These are phyloP conservation scores for Hofmannophila pseudospretella DNA, from an alignment of 2,888 invertebrate species.

Conservation along the genomic window DNA sequence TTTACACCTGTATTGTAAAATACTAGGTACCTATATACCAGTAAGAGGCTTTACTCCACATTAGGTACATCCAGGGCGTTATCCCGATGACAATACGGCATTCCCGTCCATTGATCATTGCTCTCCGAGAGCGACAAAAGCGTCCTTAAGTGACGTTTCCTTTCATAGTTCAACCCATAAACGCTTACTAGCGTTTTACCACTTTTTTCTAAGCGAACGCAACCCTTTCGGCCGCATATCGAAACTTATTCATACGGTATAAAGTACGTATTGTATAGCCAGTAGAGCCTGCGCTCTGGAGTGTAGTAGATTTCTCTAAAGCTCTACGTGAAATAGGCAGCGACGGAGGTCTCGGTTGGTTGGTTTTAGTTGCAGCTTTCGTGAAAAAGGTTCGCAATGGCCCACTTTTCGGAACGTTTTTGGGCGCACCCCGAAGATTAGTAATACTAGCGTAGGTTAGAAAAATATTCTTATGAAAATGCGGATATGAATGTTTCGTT, in stretches of 20 bases:
- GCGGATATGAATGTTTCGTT: conserved; percentile 38
- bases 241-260: conserved; percentile 58
- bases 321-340: not conserved
- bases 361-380: conserved; percentile 28
- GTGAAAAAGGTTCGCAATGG: conserved; percentile 48
- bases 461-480: conserved; percentile 48
- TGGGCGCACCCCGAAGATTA: conserved; percentile 49
- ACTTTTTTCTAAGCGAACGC: conserved; percentile 45
- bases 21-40: no score
- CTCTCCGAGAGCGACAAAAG: conserved; percentile 44
- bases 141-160: conserved; percentile 35
- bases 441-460: conserved; percentile 41
- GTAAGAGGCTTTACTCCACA: conserved; percentile 8
- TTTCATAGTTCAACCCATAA: conserved; percentile 49
- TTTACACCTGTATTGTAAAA: no score
- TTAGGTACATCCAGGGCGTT: not conserved
- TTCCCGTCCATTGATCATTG: conserved; percentile 25
- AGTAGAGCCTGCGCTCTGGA: conserved; percentile 24
- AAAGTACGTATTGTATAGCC: conserved; percentile 42
- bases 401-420: conserved; percentile 52
- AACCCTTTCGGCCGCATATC: conserved; percentile 50
- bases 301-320: not conserved
- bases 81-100: conserved; percentile 5
- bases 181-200: conserved; percentile 58
- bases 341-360: conserved; percentile 3